These are phyloP conservation scores for Tuta absoluta DNA, from an alignment of 2,888 invertebrate genomes.

Conservation along the genomic window DNA sequence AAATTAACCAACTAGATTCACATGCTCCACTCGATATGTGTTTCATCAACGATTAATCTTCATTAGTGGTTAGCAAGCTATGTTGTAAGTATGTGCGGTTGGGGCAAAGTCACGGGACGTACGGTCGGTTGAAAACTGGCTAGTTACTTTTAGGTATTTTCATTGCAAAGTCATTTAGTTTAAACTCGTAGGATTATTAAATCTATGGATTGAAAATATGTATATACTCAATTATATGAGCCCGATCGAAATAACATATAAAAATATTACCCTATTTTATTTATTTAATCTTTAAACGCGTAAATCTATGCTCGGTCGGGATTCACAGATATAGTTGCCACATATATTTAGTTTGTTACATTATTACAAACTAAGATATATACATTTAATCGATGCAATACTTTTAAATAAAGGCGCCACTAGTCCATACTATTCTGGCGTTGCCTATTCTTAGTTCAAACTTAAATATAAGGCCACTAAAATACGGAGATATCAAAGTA, in stretches of 20 bases:
- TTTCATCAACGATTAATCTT: conserved; percentile 73
- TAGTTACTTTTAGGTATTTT: not conserved
- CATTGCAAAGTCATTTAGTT: not conserved
- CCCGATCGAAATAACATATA: no score
- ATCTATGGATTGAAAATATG: no score
- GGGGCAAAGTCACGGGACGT: conserved; percentile 2
- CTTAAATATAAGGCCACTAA: not conserved
- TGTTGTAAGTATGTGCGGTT: conserved; percentile 18
- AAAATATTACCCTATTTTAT: no score
- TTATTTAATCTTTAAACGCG: no score
- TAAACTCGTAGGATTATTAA: not conserved
- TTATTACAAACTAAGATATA: no score
- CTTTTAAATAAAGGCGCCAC: no score
- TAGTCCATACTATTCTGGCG: no score
- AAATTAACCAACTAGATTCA: not conserved
- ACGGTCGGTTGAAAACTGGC: not conserved
- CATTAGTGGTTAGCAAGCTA: conserved; percentile 64
- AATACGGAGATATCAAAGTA: conserved; percentile 1
- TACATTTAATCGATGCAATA: no score
- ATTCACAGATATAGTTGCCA: no score
- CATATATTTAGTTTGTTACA: no score
- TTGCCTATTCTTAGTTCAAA: not conserved
- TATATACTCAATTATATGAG: no score
- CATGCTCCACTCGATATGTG: conserved; percentile 42
- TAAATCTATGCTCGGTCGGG: no score